phyloP scores from a whole-genome alignment of 2,888 invertebrate genomes.

The Acanthosepion lycidas region DNA sequence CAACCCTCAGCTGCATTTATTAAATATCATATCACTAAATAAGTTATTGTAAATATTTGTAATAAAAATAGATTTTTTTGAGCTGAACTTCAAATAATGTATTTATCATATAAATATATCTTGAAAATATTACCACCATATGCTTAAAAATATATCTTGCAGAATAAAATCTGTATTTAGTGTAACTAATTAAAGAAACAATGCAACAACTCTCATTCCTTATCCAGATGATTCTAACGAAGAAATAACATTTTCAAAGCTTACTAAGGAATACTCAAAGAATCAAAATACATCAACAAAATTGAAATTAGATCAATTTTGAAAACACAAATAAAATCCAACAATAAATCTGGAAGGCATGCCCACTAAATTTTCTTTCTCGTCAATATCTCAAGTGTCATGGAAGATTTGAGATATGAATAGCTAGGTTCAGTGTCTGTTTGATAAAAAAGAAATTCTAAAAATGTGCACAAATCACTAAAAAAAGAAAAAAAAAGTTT shows the following conservation, averaged over 20 bases:
- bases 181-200: no score
- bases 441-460: not conserved
- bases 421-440: not conserved
- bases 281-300: not conserved
- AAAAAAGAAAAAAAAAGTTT: not conserved
- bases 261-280: not conserved
- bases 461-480: not conserved
- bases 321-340: not conserved
- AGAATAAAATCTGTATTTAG: no score
- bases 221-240: not conserved
- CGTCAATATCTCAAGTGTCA: not conserved
- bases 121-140: no score
- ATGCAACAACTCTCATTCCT: no score
- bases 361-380: not conserved
- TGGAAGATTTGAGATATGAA: not conserved
- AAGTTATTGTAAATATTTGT: no score
- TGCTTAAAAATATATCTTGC: no score
- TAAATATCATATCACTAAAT: no score
- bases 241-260: not conserved
- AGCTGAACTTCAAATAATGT: no score
- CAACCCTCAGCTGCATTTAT: no score
- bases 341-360: not conserved
- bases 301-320: not conserved
- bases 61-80: no score
- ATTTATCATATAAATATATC: no score